phyloP scores from a whole-genome alignment of 2,797 vertebrate species.

The Lithobates sylvaticus region DNA sequence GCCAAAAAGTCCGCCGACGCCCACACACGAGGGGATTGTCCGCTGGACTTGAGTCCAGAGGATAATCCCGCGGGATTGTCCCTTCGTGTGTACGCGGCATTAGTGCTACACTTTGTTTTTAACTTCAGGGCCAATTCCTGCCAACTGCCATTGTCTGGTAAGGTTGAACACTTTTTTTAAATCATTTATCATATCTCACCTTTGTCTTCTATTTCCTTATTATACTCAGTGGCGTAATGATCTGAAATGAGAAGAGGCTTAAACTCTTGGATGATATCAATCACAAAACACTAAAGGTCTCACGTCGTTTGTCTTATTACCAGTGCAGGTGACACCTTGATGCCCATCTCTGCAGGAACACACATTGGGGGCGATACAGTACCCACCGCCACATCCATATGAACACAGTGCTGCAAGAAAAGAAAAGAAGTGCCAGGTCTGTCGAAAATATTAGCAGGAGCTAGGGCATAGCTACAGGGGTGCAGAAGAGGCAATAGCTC shows the following conservation, averaged over 20 bases:
- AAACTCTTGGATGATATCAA: neutral
- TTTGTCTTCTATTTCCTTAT: conserved; percentile 43
- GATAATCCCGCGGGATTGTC: no score
- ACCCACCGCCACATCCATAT: conserved; percentile 77
- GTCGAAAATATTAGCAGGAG: no score
- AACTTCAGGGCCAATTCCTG: no score
- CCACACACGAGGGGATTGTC: no score
- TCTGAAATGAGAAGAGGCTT: conserved; percentile 39
- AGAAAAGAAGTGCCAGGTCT: neutral
- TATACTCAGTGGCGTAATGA: conserved; percentile 43
- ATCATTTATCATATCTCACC: conserved; percentile 21
- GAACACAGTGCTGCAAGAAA: conserved; percentile 74
- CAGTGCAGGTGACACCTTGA: conserved; percentile 79
- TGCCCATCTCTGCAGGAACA: conserved; percentile 78
- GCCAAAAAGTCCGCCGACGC: no score
- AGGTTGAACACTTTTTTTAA: neutral
- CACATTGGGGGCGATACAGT: conserved; percentile 80
- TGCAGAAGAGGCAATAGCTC: no score
- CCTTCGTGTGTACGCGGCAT: no score
- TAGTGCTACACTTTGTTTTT: no score
- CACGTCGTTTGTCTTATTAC: conserved; percentile 64
- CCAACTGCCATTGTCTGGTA: no score
- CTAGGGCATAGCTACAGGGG: no score
- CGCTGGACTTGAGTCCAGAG: no score
- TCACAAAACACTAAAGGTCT: neutral